These are phyloP conservation scores for Chrysoperla carnea DNA, from an alignment of 1,140 invertebrate species.

Conservation along the genomic window DNA sequence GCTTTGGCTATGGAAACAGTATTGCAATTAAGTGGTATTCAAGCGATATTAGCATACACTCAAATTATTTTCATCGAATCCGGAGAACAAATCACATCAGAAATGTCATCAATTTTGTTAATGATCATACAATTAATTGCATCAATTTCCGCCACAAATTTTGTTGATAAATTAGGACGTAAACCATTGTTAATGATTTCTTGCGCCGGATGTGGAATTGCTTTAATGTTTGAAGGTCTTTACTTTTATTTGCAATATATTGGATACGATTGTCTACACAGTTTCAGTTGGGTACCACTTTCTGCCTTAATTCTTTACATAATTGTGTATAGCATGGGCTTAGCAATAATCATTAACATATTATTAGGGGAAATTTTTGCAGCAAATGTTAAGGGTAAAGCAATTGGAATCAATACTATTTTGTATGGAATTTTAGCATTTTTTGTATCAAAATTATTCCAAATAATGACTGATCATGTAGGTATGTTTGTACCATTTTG, in stretches of 20 bases:
- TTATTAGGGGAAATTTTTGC: constrained; percentile 20
- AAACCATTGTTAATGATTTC: background rate
- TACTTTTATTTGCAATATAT: constrained; percentile 5
- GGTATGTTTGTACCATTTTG: constrained; percentile 58
- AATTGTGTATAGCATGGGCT: constrained; percentile 13
- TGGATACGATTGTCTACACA: background rate
- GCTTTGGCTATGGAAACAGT: constrained; percentile 27
- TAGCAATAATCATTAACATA: constrained; percentile 14
- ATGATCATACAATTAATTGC: constrained; percentile 35
- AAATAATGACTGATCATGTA: constrained; percentile 26
- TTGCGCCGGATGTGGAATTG: background rate
- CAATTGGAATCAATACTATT: constrained; percentile 9
- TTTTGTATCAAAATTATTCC: constrained; percentile 19
- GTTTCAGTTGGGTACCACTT: constrained; percentile 4
- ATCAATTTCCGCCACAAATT: background rate
- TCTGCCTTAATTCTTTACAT: constrained; percentile 11
- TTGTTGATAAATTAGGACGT: background rate
- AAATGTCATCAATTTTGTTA: constrained; percentile 22
- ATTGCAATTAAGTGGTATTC: constrained; percentile 39
- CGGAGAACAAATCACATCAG: constrained; percentile 14
- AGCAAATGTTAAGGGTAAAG: constrained; percentile 15
- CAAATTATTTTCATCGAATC: constrained; percentile 26
- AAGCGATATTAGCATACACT: constrained; percentile 38
- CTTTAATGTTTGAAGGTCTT: background rate
- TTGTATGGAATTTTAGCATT: constrained; percentile 10